Conservation (phyloP, 2,113 vertebrate genomes). For the Hippopotamus amphibius region DNA sequence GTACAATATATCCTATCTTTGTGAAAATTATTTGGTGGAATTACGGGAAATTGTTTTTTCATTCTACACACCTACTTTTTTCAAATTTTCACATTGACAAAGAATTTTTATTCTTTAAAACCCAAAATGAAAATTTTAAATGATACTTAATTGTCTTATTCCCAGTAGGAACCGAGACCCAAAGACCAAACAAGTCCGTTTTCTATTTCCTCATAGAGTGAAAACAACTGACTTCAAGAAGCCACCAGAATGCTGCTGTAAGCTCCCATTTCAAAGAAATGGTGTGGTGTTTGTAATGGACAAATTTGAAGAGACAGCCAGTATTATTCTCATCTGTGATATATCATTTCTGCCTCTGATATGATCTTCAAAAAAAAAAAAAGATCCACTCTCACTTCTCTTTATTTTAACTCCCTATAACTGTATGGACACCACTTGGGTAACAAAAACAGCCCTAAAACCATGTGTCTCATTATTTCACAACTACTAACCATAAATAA, state of each 20-base stretch:
- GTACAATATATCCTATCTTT: not conserved
- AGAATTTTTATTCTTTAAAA: conserved; percentile 64
- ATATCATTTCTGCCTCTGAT: conserved; percentile 79
- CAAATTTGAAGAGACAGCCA: conserved; percentile 81
- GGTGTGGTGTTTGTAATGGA: conserved; percentile 70
- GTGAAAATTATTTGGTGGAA: conserved; percentile 23
- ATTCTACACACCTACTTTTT: not conserved
- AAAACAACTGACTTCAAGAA: conserved; percentile 72
- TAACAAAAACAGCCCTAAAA: conserved; percentile 71
- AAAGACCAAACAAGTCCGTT: conserved; percentile 67
- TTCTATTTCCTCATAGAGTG: conserved; percentile 72
- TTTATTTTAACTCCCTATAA: conserved; percentile 71
- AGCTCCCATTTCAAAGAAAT: conserved; percentile 78
- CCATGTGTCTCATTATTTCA: conserved; percentile 62
- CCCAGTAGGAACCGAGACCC: conserved; percentile 56
- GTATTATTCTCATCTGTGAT: conserved; percentile 80
- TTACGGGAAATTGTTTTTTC: not conserved
- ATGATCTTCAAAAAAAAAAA: conserved; percentile 69
- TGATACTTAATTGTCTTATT: conserved; percentile 68
- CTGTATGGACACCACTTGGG: conserved; percentile 12
- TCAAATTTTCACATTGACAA: conserved; percentile 56
- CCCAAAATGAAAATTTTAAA: conserved; percentile 63
- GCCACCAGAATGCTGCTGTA: conserved; percentile 49
- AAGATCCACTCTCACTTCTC: conserved; percentile 66
- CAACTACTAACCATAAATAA: conserved; percentile 74